A percentile compares a stretch with the other conserved stretches of the same genome.
Evolutionary conservation across 1,140 invertebrate genomes (phyloP).

Genomic region (Rhopalosiphum padi): DNA sequence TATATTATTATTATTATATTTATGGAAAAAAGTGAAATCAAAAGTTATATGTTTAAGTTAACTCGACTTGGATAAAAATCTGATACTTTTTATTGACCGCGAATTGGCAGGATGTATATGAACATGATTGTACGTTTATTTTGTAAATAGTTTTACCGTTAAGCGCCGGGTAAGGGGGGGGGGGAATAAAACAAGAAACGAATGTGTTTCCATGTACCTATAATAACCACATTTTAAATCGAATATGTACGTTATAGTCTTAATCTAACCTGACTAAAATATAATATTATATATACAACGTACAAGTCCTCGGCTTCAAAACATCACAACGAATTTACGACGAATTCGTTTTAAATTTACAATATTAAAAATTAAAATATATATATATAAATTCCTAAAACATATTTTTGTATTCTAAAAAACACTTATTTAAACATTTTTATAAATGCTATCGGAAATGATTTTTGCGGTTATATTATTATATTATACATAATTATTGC

Average conservation of each 20-base stretch:
- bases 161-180: too few species aligned
- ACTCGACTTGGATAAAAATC: not conserved
- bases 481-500: not conserved
- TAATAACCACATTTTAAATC: slow-evolving; percentile 1
- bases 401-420: not conserved
- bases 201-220: not conserved
- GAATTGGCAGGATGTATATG: not conserved
- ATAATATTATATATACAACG: too few species aligned
- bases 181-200: not conserved
- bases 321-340: not conserved
- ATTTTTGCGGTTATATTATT: not conserved
- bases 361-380: too few species aligned
- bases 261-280: not conserved
- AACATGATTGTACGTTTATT: not conserved
- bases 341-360: too few species aligned
- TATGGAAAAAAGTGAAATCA: not conserved
- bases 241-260: not conserved
- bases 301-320: not conserved
- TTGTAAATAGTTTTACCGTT: not conserved
- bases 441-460: not conserved
- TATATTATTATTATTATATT: not conserved
- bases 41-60: not conserved
- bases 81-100: not conserved
- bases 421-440: not conserved
- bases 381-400: not conserved